Evolutionary conservation across 1,140 invertebrate species (phyloP), one percentile per base, ranked within the genome.

Genomic region (Oreohelix idahoensis): DNA sequence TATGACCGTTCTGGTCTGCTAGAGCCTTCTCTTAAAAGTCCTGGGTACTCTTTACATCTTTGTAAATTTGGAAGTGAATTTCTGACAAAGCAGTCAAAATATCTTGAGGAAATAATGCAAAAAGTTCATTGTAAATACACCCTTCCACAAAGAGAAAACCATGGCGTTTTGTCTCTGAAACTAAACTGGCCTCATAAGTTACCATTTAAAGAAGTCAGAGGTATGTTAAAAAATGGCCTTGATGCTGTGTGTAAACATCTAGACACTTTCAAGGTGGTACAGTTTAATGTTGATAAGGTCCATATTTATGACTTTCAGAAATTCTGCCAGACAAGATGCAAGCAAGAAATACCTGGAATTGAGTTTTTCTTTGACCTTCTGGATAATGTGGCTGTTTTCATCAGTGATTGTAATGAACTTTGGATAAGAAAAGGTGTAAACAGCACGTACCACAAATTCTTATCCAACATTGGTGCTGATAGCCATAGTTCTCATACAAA

Each of bases 41-140:
- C 20, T 58, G 17, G 26, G 26, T 58, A 20, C 51, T 11, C 51
- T 58, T 2, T 58, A 26, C 17, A 23, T 4, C 63, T 66, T 66
- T 66, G 63, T 35, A 66, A 66, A 32, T 66, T 66, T 66, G 63
- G 63, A 66, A 15, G 8, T 66, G n/a, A 66, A 17, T 66, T 66
- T 66, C 17, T 66, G 29, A 29, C 23, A 66, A 29, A n/a, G 5
- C 29, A 17, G 2, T 10, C 8, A 29, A 32, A 8, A 5, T 4
- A 8, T 32, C 17, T 66, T 15, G 8, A 29, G 8, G n/a, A 66
- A 66, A 29, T 66, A 66, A 29, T 66, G 63, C n/a, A 66, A 23
- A 32, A 17, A 66, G 29, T 10, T 66, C 2, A 32, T 32, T 66
- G 63, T 23, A 66, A 66, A 32, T 23, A 66, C 8, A 8, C 29